Conservation (phyloP, 2,888 invertebrate genomes). For the Oasisia sp. region DNA sequence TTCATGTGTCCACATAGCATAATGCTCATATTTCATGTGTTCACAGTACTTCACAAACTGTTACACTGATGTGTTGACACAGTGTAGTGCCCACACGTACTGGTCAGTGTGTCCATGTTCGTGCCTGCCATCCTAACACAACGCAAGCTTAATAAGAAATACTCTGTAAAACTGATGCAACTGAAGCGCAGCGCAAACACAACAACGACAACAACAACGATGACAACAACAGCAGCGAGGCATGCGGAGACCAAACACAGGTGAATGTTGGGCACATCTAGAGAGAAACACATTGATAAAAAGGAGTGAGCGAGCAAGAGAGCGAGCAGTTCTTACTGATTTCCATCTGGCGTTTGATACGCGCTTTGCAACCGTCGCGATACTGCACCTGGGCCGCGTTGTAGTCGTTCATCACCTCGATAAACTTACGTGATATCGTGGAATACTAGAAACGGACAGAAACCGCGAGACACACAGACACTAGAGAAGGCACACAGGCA, state of each 20-base stretch:
- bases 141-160: neutral
- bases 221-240: neutral
- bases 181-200: neutral
- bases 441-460: slow-evolving; percentile 55
- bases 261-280: neutral
- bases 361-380: slow-evolving; percentile 63
- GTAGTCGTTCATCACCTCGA: slow-evolving; percentile 65
- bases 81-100: neutral
- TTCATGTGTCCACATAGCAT: neutral
- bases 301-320: neutral
- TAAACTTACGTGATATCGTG: slow-evolving; percentile 64
- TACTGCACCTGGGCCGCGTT: slow-evolving; percentile 65
- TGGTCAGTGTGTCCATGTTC: neutral
- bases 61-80: neutral
- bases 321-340: slow-evolving; percentile 57
- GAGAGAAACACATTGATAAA: neutral
- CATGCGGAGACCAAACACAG: neutral
- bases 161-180: neutral
- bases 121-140: neutral
- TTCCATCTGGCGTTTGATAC: slow-evolving; percentile 65
- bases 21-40: neutral
- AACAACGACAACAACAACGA: neutral
- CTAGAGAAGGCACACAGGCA: neutral
- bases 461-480: neutral
- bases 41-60: neutral